Percentiles rank a stretch among this genome's conserved stretches.
Evolutionary conservation across 2,113 vertebrate species (phyloP).

Genomic region (Crotalus horridus): DNA sequence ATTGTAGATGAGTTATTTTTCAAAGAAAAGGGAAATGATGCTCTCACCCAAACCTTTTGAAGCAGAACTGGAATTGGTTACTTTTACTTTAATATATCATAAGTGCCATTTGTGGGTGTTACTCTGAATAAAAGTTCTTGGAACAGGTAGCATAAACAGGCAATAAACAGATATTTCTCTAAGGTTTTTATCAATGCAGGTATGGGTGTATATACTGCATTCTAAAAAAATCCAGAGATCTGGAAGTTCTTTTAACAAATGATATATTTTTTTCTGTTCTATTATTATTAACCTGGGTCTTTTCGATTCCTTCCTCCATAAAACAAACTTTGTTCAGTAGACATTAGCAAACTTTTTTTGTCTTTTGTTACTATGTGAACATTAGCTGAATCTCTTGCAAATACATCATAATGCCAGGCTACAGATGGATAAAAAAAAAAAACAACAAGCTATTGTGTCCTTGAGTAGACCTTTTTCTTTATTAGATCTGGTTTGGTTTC

Average conservation of each 20-base stretch:
- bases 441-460: slow-evolving; percentile 8
- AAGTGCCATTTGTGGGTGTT: background rate
- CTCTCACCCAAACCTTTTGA: background rate
- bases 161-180: background rate
- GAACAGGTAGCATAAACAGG: background rate
- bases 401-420: slow-evolving; percentile 20
- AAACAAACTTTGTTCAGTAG: slow-evolving; percentile 23
- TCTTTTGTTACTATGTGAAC: slow-evolving; percentile 34
- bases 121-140: background rate
- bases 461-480: background rate
- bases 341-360: background rate
- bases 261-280: background rate
- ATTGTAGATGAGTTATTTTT: background rate
- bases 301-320: slow-evolving; percentile 17
- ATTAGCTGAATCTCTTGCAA: slow-evolving; percentile 33
- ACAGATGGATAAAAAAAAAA: background rate
- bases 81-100: background rate
- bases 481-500: background rate
- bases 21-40: background rate
- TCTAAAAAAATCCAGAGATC: slow-evolving; percentile 1
- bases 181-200: slow-evolving; percentile 26
- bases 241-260: background rate
- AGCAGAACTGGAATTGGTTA: background rate
- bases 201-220: background rate
- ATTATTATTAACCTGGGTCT: slow-evolving; percentile 1